These are phyloP conservation scores for Poecile atricapillus DNA, from an alignment of 2,113 vertebrate genomes.

Conservation along the genomic window DNA sequence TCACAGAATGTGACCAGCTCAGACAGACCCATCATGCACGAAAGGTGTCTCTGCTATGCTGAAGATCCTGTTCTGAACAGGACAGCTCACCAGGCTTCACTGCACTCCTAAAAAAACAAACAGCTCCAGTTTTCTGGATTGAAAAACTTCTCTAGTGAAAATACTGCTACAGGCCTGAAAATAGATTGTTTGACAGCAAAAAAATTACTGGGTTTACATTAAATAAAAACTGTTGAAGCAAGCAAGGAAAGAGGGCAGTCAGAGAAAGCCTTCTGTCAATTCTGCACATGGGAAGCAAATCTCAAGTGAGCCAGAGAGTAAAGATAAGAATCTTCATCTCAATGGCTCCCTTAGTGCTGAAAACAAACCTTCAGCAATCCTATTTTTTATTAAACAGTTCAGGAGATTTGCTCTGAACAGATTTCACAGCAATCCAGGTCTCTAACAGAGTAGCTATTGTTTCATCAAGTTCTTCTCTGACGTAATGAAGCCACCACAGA, in stretches of 20 bases:
- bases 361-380: conserved; percentile 34
- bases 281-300: background rate
- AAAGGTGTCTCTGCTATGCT: background rate
- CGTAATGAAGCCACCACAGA: background rate
- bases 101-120: background rate
- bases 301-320: background rate
- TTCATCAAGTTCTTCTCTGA: conserved; percentile 34
- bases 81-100: background rate
- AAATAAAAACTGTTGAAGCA: background rate
- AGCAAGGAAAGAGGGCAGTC: background rate
- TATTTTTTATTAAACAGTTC: conserved; percentile 20
- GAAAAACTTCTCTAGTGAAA: background rate
- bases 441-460: conserved; percentile 53
- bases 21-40: rapidly evolving
- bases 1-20: background rate
- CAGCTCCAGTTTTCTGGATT: background rate
- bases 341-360: conserved; percentile 15
- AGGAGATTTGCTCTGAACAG: conserved; percentile 34
- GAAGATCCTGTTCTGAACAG: conserved; percentile 4
- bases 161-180: background rate
- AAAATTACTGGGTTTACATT: background rate
- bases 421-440: conserved; percentile 41
- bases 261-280: background rate
- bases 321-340: background rate
- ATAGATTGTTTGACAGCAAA: background rate